phyloP scores from a whole-genome alignment of 1,140 invertebrate species.

The Eupristina koningsbergeri region DNA sequence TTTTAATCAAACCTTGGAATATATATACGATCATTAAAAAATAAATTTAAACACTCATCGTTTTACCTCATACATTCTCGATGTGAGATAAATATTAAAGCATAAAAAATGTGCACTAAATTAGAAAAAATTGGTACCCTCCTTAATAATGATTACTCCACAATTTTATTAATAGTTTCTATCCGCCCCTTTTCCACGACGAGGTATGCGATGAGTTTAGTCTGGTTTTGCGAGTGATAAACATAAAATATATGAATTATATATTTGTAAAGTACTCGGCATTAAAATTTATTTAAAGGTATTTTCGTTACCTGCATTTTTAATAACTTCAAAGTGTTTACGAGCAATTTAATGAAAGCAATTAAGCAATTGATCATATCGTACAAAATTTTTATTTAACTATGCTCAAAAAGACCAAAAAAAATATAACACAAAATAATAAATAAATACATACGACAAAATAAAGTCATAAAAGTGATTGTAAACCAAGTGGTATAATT shows the following conservation, averaged over 20 bases:
- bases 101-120: not conserved
- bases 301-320: not conserved
- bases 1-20: not conserved
- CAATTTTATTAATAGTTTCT: not conserved
- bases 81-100: not conserved
- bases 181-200: not conserved
- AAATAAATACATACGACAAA: no score
- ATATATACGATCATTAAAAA: not conserved
- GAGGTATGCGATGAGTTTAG: not conserved
- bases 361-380: not conserved
- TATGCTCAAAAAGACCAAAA: no score
- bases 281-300: not conserved
- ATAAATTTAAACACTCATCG: not conserved
- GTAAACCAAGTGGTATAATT: not conserved
- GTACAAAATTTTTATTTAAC: no score
- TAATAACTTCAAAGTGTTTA: not conserved
- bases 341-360: not conserved
- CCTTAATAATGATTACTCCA: not conserved
- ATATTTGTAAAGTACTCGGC: not conserved
- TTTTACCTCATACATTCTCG: not conserved
- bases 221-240: not conserved
- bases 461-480: no score
- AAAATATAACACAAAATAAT: no score
- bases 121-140: conserved; percentile 6
- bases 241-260: not conserved